A percentile compares a stretch with the other conserved stretches of the same genome.
phyloP scores from a whole-genome alignment of 2,113 vertebrate genomes.

The Ageneiosus marmoratus region DNA sequence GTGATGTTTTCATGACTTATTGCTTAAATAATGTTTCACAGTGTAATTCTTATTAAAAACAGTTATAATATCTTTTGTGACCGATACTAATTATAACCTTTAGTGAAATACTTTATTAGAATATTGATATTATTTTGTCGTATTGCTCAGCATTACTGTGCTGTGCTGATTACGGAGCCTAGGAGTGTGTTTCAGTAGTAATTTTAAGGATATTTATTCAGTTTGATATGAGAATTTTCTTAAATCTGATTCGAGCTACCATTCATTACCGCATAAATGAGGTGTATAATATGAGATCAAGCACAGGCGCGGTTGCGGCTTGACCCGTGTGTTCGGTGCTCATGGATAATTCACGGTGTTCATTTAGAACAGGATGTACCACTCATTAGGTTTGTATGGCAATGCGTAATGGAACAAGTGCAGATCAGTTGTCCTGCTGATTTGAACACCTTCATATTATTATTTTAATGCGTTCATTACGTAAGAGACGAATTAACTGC shows the following conservation, averaged over 20 bases:
- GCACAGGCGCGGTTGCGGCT: neutral
- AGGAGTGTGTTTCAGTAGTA: neutral
- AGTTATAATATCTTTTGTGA: neutral
- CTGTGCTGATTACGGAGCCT: neutral
- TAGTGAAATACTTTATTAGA: neutral
- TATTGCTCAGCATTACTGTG: too few species aligned
- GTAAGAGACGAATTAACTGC: conserved; percentile 14
- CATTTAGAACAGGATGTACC: neutral
- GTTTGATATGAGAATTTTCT: neutral
- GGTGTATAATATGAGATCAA: neutral
- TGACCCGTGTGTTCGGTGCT: neutral
- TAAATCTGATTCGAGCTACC: neutral
- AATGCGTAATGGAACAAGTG: conserved; percentile 8
- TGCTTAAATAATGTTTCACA: too few species aligned
- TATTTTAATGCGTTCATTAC: neutral
- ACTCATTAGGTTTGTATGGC: neutral
- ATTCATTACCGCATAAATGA: neutral
- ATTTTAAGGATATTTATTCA: neutral
- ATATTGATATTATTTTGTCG: neutral
- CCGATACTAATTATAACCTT: too few species aligned
- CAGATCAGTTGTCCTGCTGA: neutral
- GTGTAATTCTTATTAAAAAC: neutral
- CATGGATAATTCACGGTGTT: neutral
- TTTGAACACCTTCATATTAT: neutral
- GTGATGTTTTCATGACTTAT: too few species aligned